phyloP scores from a whole-genome alignment of 2,888 invertebrate species.

The Rhorus exstirpatorius region DNA sequence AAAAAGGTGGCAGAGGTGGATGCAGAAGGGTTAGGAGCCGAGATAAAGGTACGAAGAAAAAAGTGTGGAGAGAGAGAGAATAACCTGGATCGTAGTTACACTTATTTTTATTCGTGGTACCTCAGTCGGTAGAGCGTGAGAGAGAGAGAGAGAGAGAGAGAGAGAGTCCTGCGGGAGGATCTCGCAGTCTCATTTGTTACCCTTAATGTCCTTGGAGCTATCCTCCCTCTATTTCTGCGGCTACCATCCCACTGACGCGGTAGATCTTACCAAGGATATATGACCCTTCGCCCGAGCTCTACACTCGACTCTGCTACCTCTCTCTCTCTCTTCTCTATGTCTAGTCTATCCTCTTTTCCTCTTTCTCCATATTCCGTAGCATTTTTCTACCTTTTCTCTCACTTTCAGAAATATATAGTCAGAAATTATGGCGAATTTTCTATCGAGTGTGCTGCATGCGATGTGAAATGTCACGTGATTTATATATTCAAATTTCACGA shows the following conservation, averaged over 20 bases:
- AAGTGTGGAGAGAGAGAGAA: conserved; percentile 54
- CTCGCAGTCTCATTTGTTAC: conserved; percentile 84
- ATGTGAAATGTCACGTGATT: conserved; percentile 39
- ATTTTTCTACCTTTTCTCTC: conserved; percentile 65
- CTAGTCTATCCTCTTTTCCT: conserved; percentile 48
- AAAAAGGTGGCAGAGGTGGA: conserved; percentile 42
- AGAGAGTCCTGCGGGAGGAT: conserved; percentile 82
- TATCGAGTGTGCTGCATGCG: conserved; percentile 73
- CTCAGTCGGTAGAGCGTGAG: conserved; percentile 79
- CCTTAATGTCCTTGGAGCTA: conserved; percentile 82
- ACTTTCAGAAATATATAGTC: conserved; percentile 77
- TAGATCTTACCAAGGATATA: conserved; percentile 72
- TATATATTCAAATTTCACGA: conserved; percentile 29
- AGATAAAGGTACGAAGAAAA: conserved; percentile 64
- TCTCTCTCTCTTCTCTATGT: conserved; percentile 44
- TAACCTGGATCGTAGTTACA: conserved; percentile 75
- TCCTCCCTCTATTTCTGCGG: conserved; percentile 54
- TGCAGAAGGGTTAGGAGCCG: conserved; percentile 49
- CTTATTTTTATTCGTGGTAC: conserved; percentile 84
- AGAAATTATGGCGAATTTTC: conserved; percentile 79
- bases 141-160: conserved; percentile 19
- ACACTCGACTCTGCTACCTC: conserved; percentile 46
- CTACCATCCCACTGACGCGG: conserved; percentile 62
- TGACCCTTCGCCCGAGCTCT: conserved; percentile 64
- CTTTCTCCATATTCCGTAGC: conserved; percentile 67